phyloP scores from a whole-genome alignment of 2,113 vertebrate species.

The Petrocephalus zakoni region DNA sequence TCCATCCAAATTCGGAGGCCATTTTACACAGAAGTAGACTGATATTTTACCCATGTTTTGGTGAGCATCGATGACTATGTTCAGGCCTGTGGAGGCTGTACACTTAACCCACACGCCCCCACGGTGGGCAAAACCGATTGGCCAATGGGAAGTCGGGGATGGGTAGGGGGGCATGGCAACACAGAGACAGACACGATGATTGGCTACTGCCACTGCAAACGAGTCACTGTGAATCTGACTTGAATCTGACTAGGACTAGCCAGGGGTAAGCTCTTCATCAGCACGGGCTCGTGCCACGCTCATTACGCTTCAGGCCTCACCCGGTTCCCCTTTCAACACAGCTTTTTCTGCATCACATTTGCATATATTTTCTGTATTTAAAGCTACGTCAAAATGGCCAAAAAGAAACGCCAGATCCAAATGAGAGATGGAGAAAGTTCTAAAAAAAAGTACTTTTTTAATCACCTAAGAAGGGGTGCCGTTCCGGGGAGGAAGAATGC shows the following conservation, averaged over 20 bases:
- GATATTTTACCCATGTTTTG: neutral
- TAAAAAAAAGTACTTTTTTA: neutral
- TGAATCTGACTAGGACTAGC: neutral
- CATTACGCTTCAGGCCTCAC: neutral
- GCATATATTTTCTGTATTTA: neutral
- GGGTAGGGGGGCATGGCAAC: neutral
- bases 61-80: neutral
- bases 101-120: neutral
- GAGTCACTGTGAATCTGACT: neutral
- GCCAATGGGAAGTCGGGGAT: neutral
- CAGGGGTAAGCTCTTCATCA: neutral
- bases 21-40: neutral
- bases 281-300: neutral
- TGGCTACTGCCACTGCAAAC: neutral
- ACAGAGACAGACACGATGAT: neutral
- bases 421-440: neutral
- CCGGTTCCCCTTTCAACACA: neutral
- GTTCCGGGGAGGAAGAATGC: neutral
- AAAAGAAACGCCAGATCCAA: neutral
- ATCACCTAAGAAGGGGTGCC: neutral
- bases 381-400: neutral
- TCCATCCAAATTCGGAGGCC: neutral
- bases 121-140: neutral
- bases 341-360: neutral
- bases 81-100: neutral